Base-by-base conservation (phyloP, 2,888 invertebrate genomes). In the Zelleria hepariella region DNA sequence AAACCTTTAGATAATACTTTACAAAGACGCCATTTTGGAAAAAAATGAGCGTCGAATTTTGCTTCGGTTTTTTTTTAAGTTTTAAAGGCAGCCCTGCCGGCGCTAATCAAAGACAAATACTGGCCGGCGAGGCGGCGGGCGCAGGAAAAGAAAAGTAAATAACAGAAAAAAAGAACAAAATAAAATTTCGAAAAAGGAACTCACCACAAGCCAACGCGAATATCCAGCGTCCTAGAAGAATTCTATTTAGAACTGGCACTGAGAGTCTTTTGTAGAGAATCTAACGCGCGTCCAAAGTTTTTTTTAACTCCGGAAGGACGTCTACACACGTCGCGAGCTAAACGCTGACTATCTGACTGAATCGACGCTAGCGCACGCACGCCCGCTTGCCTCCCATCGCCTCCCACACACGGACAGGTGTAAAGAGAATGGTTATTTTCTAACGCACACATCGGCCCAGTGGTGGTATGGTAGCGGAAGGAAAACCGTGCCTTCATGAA, bases 221-320 rank as follows among this genome's bases (percentile, higher is more conserved):
- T 82, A 83, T 82, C 82, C 84, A 75, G 72, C 74, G 72, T 75
- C 73, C 74, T 79, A 78, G 76, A 20, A 23, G 77, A 84, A 82
- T 78, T 76, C 74, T 80, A 74, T 80, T 82, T 80, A n/a, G 77
- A 82, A 81, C 80, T 76, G 72, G 71, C 78, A 80, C 77, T 74
- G 63, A n/a, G n/a, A n/a, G 66, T 64, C 68, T 62, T 62, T 57
- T 65, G 60, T 61, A 68, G 69, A 66, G 21, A 21, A 68, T 69
- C 65, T 66, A 68, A 64, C 67, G 62, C 57, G 49, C 57, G 63
- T 60, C 59, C 23, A 24, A 53, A 24, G 53, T 6, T 53, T 25
- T 25, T 53, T 53, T 32, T 55, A 23, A 58, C n/a, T 15, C 32
- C 62, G 53, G 56, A 60, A 52, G 58, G 68, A 75, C 82, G 78